Conservation (phyloP, 2,113 vertebrate species). For the Psittacara wagleri region DNA sequence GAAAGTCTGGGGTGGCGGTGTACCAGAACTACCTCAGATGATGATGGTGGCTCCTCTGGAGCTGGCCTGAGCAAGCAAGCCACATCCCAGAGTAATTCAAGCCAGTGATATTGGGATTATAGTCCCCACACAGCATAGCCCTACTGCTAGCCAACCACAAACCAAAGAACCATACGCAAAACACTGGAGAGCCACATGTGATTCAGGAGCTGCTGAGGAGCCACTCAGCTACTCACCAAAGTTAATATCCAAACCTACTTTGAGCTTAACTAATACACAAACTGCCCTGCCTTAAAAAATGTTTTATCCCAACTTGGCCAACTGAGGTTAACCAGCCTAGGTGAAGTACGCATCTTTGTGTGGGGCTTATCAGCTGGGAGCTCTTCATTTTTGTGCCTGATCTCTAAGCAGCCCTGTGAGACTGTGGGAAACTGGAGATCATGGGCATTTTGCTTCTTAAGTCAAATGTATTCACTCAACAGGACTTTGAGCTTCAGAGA, state of each 20-base stretch:
- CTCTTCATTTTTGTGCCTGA: background rate
- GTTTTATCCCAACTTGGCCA: background rate
- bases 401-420: background rate
- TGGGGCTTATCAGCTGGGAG: background rate
- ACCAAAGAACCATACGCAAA: background rate
- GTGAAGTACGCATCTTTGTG: background rate
- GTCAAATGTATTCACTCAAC: background rate
- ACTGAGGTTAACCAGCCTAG: background rate
- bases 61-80: background rate
- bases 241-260: background rate
- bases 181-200: background rate
- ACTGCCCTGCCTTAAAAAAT: background rate
- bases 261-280: background rate
- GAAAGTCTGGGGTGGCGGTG: fast-evolving
- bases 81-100: background rate
- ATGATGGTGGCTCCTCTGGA: background rate
- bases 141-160: background rate
- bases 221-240: background rate
- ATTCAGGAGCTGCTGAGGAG: background rate
- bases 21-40: background rate
- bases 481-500: background rate
- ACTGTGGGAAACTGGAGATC: background rate
- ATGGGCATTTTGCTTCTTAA: background rate
- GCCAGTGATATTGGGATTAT: background rate
- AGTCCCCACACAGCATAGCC: background rate